Conservation (phyloP, 2,888 invertebrate species). For the Lucinisca nassula region DNA sequence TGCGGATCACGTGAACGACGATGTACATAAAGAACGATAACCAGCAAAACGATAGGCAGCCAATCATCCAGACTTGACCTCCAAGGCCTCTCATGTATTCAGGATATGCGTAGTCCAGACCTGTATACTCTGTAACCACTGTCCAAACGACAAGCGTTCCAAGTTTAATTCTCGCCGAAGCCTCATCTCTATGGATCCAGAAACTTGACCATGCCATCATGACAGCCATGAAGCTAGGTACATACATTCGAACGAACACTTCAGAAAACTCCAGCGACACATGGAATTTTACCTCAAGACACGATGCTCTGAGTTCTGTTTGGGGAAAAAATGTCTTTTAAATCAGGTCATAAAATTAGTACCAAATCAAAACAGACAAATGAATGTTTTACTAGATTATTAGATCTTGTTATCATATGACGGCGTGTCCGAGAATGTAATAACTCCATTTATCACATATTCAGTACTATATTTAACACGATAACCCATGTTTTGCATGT, state of each 20-base stretch:
- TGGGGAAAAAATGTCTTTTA: too few species aligned
- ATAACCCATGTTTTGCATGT: too few species aligned
- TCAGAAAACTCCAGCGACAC: not conserved
- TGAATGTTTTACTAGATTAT: too few species aligned
- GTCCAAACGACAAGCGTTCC: constrained; percentile 43
- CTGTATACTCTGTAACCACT: constrained; percentile 34
- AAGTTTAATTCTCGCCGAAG: constrained; percentile 36
- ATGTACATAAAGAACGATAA: constrained; percentile 23
- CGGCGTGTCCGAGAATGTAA: too few species aligned
- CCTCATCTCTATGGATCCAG: constrained; percentile 46
- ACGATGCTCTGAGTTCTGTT: not conserved
- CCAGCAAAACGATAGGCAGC: constrained; percentile 18
- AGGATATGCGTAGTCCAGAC: constrained; percentile 4
- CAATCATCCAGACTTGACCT: constrained; percentile 35
- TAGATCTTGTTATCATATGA: too few species aligned
- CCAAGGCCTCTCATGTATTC: not conserved
- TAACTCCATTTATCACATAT: too few species aligned
- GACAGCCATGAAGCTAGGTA: constrained; percentile 50
- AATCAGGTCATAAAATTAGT: too few species aligned
- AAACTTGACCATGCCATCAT: constrained; percentile 46
- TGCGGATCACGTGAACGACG: constrained; percentile 23
- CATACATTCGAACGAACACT: constrained; percentile 13
- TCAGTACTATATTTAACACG: too few species aligned
- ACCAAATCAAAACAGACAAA: too few species aligned
- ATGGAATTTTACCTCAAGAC: constrained; percentile 10